Evolutionary conservation across 1,140 invertebrate genomes (phyloP), one percentile per base, ranked within the genome.

Genomic region (Sitodiplosis mosellana): DNA sequence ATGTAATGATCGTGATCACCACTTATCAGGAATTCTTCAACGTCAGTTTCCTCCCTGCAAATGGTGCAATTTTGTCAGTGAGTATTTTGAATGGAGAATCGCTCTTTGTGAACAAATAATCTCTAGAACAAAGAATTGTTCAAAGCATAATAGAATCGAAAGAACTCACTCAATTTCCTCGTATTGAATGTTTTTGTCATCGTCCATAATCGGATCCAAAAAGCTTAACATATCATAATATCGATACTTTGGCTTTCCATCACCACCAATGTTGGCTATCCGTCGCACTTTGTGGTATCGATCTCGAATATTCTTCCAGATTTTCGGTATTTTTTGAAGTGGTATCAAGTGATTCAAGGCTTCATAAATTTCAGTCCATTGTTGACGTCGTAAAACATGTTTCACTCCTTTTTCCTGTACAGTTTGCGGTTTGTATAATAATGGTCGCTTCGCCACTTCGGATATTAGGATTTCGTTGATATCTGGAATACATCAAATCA

Each of bases 301-400:
- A 45, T 45, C 43, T 12, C 43, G 43, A 11, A 45, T 45, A 17
- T 45, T 45, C 15, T 45, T 45, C 43, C 43, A 45, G 7, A 45
- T 27, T 33, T 45, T 45, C 14, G 43, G 43, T n/a, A 45, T n/a
- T 12, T 33, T 27, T 33, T 22, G 21, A 14, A 45, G 5, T 17
- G 43, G 43, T n/a, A 45, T 33, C 14, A 45, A 33, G 5, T 17
- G 21, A 17, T 33, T 33, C 5, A 45, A 15, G 11, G 12, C 17
- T 2, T 14, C 20, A 33, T 27, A 45, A 6, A 45, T n/a, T 14
- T 45, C 43, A 5, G 5, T 14, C 43, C 43, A 45, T 21, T 22
- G 22, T 45, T 45, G 11, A n/a, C 27, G 43, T 22, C 43, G 20
- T 5, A 22, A 33, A 10, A 5, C 4, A 7, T 14, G 7, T 33